phyloP scores from a whole-genome alignment of 1,140 invertebrate genomes.

The Coptotermes formosanus region DNA sequence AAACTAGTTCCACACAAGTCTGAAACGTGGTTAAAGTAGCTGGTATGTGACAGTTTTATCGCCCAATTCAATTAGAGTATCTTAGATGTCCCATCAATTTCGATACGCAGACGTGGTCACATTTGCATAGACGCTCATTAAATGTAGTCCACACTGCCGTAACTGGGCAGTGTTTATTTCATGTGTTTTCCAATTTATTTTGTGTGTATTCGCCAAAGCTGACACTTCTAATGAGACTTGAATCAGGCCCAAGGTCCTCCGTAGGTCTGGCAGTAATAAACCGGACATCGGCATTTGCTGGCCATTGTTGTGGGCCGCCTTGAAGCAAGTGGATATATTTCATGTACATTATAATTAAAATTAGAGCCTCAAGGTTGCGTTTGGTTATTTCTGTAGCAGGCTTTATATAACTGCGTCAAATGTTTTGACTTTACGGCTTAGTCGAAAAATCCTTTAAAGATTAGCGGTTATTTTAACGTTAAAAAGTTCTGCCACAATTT shows the following conservation, averaged over 20 bases:
- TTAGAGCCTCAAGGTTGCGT: neutral
- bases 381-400: neutral
- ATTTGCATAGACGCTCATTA: neutral
- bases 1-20: neutral
- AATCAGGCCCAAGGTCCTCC: neutral
- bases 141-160: neutral
- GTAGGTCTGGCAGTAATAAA: neutral
- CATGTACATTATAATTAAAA: neutral
- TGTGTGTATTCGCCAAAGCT: neutral
- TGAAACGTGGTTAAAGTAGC: neutral
- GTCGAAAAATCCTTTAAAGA: too few relatives aligned
- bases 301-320: constrained; percentile 4
- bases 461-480: too few relatives aligned
- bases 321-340: neutral
- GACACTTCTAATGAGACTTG: neutral
- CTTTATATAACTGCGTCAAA: too few relatives aligned
- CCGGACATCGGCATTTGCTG: neutral
- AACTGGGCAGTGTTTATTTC: neutral
- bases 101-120: neutral
- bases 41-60: neutral
- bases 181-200: neutral
- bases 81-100: neutral
- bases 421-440: too few relatives aligned
- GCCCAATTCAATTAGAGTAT: neutral
- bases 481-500: too few relatives aligned